phyloP scores from a whole-genome alignment of 2,888 invertebrate genomes.

The Metallyticus violacea region DNA sequence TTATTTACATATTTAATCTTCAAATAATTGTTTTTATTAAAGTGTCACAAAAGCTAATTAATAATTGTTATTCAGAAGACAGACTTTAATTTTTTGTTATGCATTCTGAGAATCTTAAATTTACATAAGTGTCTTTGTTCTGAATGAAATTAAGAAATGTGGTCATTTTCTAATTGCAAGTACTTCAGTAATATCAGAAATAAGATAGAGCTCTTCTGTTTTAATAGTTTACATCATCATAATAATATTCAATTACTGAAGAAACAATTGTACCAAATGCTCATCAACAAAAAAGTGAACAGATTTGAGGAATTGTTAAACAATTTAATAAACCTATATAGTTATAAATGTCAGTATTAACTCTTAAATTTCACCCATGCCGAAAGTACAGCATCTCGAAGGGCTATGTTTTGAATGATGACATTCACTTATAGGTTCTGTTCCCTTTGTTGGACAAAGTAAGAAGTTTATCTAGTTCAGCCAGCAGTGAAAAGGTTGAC shows the following conservation, averaged over 20 bases:
- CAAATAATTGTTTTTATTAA: too few relatives aligned
- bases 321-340: not conserved
- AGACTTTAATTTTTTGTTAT: too few relatives aligned
- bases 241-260: not conserved
- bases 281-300: not conserved
- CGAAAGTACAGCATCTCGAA: not conserved
- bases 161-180: too few relatives aligned
- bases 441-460: slow-evolving; percentile 95
- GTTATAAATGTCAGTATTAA: not conserved
- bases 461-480: slow-evolving; percentile 54
- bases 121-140: too few relatives aligned
- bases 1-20: too few relatives aligned
- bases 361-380: not conserved
- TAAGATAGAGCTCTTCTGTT: too few relatives aligned
- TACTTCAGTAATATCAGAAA: too few relatives aligned
- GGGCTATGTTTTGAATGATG: not conserved
- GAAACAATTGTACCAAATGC: not conserved
- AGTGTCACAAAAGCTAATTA: too few relatives aligned
- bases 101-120: too few relatives aligned
- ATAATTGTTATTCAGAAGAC: too few relatives aligned
- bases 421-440: slow-evolving; percentile 58
- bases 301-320: not conserved
- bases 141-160: too few relatives aligned
- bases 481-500: slow-evolving; percentile 69
- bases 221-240: too few relatives aligned